Percentiles rank a stretch among this genome's conserved stretches.
These are phyloP conservation scores for Hydrozoanthus tunicans DNA, from an alignment of 64 coral and sea anemone species.

Conservation along the genomic window DNA sequence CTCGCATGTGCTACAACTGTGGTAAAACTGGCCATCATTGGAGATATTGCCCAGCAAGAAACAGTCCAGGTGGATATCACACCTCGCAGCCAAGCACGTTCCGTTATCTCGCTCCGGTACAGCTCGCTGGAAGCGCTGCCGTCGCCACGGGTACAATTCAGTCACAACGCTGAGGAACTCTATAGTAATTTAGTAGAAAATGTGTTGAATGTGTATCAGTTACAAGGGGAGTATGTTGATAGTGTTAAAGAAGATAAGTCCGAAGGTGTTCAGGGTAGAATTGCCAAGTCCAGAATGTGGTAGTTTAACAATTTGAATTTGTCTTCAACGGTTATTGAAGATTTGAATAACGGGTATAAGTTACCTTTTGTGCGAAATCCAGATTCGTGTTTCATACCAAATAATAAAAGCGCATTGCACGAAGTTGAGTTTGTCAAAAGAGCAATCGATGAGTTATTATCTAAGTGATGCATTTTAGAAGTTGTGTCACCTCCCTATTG, in stretches of 20 bases:
- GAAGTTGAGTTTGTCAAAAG: not conserved
- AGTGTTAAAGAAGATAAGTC: not conserved
- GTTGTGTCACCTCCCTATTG: not conserved
- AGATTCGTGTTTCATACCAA: slow-evolving; percentile 12
- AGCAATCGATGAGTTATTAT: slow-evolving; percentile 39
- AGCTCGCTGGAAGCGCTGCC: slow-evolving; percentile 19
- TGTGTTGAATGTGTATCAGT: slow-evolving; percentile 9
- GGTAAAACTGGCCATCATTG: not conserved
- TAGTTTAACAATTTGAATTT: slow-evolving; percentile 48
- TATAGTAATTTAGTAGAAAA: slow-evolving; percentile 20
- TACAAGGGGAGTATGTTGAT: slow-evolving; percentile 20
- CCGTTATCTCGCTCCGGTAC: slow-evolving; percentile 21
- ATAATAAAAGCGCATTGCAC: slow-evolving; percentile 47
- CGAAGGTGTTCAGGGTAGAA: not conserved
- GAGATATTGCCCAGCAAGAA: slow-evolving; percentile 25
- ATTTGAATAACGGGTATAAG: slow-evolving; percentile 33
- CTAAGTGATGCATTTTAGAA: slow-evolving; percentile 10
- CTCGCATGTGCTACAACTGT: too few relatives aligned
- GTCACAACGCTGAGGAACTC: slow-evolving; percentile 2
- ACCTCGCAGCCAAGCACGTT: slow-evolving; percentile 20
- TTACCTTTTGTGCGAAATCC: slow-evolving; percentile 20
- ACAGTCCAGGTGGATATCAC: not conserved
- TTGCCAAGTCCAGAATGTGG: slow-evolving; percentile 11
- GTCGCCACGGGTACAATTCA: not conserved
- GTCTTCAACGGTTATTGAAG: slow-evolving; percentile 26